phyloP scores from a whole-genome alignment of 35 echinoderm and acorn worm species.

The Eucidaris tribuloides region DNA sequence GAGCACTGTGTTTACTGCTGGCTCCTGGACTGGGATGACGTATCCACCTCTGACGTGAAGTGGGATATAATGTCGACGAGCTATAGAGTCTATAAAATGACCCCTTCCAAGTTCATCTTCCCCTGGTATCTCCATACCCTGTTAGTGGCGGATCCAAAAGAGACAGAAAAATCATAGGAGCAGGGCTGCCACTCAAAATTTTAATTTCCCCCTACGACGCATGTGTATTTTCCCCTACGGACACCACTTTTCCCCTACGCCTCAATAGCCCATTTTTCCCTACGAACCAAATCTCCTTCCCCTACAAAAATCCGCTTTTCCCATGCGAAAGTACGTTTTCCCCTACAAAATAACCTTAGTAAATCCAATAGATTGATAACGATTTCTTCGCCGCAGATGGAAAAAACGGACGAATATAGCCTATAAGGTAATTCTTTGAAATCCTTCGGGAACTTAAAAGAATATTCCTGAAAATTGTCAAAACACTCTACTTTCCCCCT shows the following conservation, averaged over 20 bases:
- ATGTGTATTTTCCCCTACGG: too few species aligned
- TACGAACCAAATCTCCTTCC: neutral
- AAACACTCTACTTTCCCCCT: neutral
- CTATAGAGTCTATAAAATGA: conserved; percentile 11
- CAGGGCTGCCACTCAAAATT: too few species aligned
- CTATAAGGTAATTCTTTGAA: neutral
- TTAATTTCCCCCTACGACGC: too few species aligned
- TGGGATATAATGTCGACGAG: conserved; percentile 77
- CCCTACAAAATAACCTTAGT: too few species aligned
- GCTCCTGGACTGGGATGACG: conserved; percentile 73
- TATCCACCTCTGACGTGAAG: conserved; percentile 81
- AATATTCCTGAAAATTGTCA: too few species aligned
- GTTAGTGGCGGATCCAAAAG: neutral
- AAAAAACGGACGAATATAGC: too few species aligned
- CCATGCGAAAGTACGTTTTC: too few species aligned
- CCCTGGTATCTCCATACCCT: conserved; percentile 27
- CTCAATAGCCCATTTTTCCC: too few species aligned
- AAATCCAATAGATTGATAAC: too few species aligned
- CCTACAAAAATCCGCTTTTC: too few species aligned
- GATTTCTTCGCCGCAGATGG: too few species aligned
- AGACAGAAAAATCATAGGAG: neutral
- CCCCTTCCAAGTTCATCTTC: neutral
- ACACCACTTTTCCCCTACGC: too few species aligned
- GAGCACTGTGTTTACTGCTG: conserved; percentile 39
- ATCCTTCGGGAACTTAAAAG: neutral